Conservation (phyloP, 2,797 vertebrate genomes). For the Sebastes elongatus region DNA sequence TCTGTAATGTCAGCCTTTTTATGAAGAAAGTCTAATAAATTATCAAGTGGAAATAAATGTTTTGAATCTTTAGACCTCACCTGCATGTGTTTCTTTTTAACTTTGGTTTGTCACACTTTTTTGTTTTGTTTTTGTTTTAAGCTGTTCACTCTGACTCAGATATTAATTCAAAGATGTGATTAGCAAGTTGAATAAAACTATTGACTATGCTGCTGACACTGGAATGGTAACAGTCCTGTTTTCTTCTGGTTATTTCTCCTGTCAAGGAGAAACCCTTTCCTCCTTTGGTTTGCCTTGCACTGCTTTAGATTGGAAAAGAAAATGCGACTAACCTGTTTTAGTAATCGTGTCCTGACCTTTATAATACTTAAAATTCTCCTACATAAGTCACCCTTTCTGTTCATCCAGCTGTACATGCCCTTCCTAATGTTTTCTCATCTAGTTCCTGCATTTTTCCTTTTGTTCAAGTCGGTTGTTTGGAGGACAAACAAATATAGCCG, state of each 20-base stretch:
- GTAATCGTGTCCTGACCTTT: not conserved
- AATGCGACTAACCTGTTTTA: not conserved
- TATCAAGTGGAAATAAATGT: constrained; percentile 84
- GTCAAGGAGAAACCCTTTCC: not conserved
- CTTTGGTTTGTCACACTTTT: constrained; percentile 68
- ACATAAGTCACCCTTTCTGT: constrained; percentile 34
- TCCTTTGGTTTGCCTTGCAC: not conserved
- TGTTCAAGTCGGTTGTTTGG: not conserved
- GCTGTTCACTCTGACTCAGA: constrained; percentile 42
- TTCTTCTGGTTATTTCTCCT: constrained; percentile 35
- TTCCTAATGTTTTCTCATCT: constrained; percentile 28
- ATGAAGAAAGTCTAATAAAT: constrained; percentile 85
- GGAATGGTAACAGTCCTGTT: constrained; percentile 41
- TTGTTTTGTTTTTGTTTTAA: constrained; percentile 20
- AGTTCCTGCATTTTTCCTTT: not conserved
- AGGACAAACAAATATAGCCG: not conserved
- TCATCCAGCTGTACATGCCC: constrained; percentile 30
- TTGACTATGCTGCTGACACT: constrained; percentile 48
- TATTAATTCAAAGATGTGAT: constrained; percentile 40
- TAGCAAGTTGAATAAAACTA: constrained; percentile 56
- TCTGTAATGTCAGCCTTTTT: constrained; percentile 85
- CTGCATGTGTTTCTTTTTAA: constrained; percentile 82
- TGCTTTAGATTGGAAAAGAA: not conserved
- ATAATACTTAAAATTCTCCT: not conserved
- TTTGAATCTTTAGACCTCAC: constrained; percentile 81